Evolutionary conservation across 1,140 invertebrate genomes (phyloP), one percentile per base, ranked within the genome.

Genomic region (Acromyrmex heyeri): DNA sequence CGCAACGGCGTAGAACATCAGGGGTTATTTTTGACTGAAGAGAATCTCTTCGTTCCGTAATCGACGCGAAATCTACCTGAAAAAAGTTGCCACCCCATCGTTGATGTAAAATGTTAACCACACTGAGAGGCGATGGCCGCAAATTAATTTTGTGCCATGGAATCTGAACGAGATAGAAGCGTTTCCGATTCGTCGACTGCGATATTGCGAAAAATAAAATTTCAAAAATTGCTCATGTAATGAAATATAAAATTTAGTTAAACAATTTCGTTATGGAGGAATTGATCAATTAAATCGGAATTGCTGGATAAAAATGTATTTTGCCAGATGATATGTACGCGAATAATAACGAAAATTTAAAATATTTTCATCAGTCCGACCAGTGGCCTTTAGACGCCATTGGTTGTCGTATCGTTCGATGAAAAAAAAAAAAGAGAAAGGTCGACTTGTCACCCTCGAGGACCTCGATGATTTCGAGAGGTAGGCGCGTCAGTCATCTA

Each of bases 361-460:
- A 48, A 75, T 77, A 83, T 90, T 86, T 50, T 27, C 10, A 3
- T 10, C 14, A 8, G 30, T 8, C 14, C 18, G 27, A 0, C 1
- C 18, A 2, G 12, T 44, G 10, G 7, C 18, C 24, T 38, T 30
- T 27, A 21, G 57, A 44, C 88, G 69, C 87, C 88, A 72, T 69
- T 89, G 88, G n/a, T 73, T 65, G 57, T 30, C 70, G 27, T 44
- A 21, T 77, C 30, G 24, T 6, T 24, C 44, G 85, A 90, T 50
- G 34, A 73, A 55, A 59, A 83, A 62, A 82, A 83, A 30, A 30
- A 30, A 30, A 30, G 30, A 62, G 24, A 85, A 24, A 89, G 78
- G 21, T 5, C 64, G 86, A 86, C 92, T 93, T 94, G 94, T 95
- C 94, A 93, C 93, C 93, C 78, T 91, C 57, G 77, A 70, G 78